Evolutionary conservation across 1,140 invertebrate species (phyloP), one percentile per base, ranked within the genome.

Genomic region (Drosophila parabipectinata): DNA sequence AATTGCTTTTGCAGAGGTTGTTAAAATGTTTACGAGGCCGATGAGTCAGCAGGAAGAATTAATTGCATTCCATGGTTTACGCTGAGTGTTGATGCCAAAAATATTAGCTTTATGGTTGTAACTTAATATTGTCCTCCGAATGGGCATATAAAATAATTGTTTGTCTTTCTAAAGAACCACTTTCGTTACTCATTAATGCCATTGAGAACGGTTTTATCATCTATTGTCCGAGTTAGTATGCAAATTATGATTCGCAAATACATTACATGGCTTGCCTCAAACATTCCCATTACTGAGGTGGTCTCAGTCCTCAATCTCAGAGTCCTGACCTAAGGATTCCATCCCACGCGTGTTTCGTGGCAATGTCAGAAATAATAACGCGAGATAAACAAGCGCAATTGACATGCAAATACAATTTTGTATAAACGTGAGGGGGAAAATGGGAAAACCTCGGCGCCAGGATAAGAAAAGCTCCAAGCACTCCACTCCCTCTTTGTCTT

Each of bases 351-450:
- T 71, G 73, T 63, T 57, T 63, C 62, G 45, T 74, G 77, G 63
- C 63, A 60, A 87, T 87, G 83, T 87, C 83, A 72, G 62, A 82
- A 82, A 82, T 82, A 87, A 87, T 87, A 87, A 76, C 74, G 71
- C 83, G 75, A 79, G 82, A 88, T 88, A 87, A 87, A 88, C 83
- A 87, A 79, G 62, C 78, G 62, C 83, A 87, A 87, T 87, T 87
- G 82, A 82, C 82, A 87, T 87, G 82, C 82, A 87, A 87, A 87
- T 87, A 87, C 78, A 88, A 79, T 79, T 88, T 85, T 82, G 39
- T 62, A 56, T 67, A 14, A 57, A 59, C 15, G 32, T 41, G 14
- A 12, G 9, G 24, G 32, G 18, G 39, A 55, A 64, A 71, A 78
- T 48, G 80, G 68, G 52, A 73, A 63, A 72, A 61, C 68, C 59